Conservation (phyloP, 2,797 vertebrate genomes). For the Coendou prehensilis region DNA sequence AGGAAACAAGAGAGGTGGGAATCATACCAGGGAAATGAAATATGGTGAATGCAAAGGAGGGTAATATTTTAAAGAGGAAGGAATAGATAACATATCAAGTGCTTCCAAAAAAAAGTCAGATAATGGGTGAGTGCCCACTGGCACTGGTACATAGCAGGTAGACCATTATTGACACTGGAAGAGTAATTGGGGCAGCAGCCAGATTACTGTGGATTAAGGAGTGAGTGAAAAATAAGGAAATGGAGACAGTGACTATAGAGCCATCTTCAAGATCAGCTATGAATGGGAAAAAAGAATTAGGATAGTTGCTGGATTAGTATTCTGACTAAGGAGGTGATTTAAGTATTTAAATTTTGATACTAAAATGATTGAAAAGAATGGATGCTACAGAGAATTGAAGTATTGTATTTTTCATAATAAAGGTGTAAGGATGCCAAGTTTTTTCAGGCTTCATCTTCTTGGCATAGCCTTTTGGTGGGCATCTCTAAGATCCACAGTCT, state of each 20-base stretch:
- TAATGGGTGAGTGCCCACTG: not conserved
- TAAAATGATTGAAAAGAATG: not conserved
- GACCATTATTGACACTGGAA: not conserved
- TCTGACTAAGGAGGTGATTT: not conserved
- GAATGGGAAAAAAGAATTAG: not conserved
- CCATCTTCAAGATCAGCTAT: not conserved
- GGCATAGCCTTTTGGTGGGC: not conserved
- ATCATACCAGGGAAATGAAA: not conserved
- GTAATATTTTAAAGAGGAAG: conserved; percentile 45
- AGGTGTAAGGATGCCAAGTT: not conserved
- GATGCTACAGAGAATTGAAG: not conserved
- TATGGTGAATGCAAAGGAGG: conserved; percentile 4
- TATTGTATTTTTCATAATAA: conserved; percentile 28
- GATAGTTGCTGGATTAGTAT: not conserved
- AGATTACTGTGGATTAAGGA: not conserved
- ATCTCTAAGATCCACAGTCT: not conserved
- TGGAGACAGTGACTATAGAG: not conserved
- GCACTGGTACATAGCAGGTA: not conserved
- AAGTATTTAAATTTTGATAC: not conserved
- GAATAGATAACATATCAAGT: not conserved
- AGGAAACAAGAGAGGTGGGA: not conserved
- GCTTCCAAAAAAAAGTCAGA: not conserved
- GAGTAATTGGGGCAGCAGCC: not conserved
- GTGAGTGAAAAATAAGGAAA: conserved; percentile 20
- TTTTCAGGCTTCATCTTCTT: not conserved